Evolutionary conservation across 1,140 invertebrate genomes (phyloP).

Genomic region (Nephila pilipes): DNA sequence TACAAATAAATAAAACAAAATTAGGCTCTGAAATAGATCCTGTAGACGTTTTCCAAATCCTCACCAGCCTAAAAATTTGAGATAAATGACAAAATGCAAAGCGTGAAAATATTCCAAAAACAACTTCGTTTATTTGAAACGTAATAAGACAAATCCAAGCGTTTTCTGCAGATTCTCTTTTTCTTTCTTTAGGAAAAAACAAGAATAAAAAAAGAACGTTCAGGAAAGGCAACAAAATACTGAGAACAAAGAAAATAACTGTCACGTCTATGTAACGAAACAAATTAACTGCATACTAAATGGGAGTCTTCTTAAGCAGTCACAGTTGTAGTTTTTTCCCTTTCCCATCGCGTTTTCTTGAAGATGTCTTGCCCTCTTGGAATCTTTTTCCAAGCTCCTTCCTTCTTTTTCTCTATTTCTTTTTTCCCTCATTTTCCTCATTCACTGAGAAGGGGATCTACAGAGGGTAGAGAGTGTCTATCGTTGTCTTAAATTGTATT

Average conservation of each 20-base stretch:
- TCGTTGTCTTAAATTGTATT: constrained; percentile 37
- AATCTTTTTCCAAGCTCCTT: neutral
- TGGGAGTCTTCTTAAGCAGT: constrained; percentile 4
- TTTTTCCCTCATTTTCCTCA: neutral
- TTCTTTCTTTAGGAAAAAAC: neutral
- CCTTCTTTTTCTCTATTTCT: neutral
- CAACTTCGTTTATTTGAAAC: constrained; percentile 7
- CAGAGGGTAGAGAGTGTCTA: neutral
- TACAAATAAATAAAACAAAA: too few relatives aligned
- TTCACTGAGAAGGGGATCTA: neutral
- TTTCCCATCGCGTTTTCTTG: neutral
- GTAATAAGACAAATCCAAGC: neutral
- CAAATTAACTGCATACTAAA: constrained; percentile 65
- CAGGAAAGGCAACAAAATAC: constrained; percentile 28
- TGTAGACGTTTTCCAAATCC: too few relatives aligned
- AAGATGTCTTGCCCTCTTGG: constrained; percentile 35
- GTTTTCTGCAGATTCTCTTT: neutral
- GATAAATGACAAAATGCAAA: neutral
- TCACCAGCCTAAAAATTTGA: too few relatives aligned
- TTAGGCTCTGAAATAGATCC: too few relatives aligned
- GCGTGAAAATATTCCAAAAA: neutral
- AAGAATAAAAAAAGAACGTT: neutral
- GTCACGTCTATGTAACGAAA: constrained; percentile 41
- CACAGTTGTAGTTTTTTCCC: neutral
- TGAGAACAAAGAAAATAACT: constrained; percentile 52